Evolutionary conservation across 2,797 vertebrate species (phyloP).

Genomic region (Gambusia yucatana): DNA sequence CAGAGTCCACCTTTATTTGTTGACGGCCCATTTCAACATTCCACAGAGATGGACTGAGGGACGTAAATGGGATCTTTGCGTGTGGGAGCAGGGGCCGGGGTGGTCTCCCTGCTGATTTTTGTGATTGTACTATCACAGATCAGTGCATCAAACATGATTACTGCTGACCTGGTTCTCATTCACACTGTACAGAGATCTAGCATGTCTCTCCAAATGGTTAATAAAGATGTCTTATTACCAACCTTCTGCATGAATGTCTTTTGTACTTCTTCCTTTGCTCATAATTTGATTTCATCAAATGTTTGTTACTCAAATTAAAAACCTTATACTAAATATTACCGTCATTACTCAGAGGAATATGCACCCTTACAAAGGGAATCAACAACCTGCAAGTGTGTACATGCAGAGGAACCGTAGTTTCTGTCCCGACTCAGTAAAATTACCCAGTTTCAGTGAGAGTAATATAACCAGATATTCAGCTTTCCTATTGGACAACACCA

Average conservation of each 20-base stretch:
- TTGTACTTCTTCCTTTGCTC: neutral
- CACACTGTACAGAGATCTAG: conserved; percentile 83
- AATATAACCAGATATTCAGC: neutral
- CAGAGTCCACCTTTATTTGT: conserved; percentile 6
- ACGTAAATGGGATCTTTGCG: conserved; percentile 40
- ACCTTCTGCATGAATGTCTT: conserved; percentile 14
- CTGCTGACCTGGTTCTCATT: conserved; percentile 69
- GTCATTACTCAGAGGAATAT: neutral
- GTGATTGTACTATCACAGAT: conserved; percentile 62
- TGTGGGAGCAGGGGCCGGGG: conserved; percentile 28
- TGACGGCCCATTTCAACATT: conserved; percentile 35
- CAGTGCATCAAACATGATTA: conserved; percentile 58
- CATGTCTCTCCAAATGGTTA: conserved; percentile 84
- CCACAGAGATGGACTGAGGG: conserved; percentile 56
- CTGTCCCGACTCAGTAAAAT: neutral
- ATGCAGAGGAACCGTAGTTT: neutral
- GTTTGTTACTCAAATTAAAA: neutral
- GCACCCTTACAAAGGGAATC: neutral
- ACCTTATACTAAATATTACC: neutral
- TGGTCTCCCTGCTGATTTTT: conserved; percentile 37
- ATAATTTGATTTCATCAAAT: neutral
- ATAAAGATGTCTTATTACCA: conserved; percentile 86
- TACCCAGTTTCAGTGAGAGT: neutral
- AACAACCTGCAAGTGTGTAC: neutral
- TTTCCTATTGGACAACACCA: neutral